Evolutionary conservation across 1,140 invertebrate genomes (phyloP), one percentile per base, ranked within the genome.

Genomic region (Anagrus nilaparvatae): DNA sequence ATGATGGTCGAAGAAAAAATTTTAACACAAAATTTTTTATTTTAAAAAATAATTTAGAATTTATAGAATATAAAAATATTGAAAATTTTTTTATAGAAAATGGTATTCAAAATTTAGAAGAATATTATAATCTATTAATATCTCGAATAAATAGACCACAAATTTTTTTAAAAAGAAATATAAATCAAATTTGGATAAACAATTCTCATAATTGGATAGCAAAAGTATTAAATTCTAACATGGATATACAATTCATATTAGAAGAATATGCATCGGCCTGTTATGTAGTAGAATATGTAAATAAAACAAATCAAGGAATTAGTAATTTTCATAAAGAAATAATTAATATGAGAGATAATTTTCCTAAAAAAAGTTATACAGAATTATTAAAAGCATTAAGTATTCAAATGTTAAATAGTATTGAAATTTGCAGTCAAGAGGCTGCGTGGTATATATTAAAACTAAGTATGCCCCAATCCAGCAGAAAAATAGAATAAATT

Each of bases 361-460:
- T 63, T 51, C 57, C 57, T 27, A 54, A 63, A 34, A 56, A 59
- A 25, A 53, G 62, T 43, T 44, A 59, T 10, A 32, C 55, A 16
- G 58, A 60, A 18, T 54, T 59, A 6, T 60, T 52, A 0, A 54
- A 40, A 32, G 49, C 52, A 47, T 49, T 66, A 16, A 59, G 58
- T 48, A 23, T 57, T 19, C 58, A 66, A 47, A 43, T 65, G 13
- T 47, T 67, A 19, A 64, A 65, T 19, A 46, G 47, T 46, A 54
- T 61, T 38, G 64, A 67, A 37, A 65, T 65, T 46, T 50, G 56
- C 40, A 52, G 55, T 3, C 64, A 65, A 54, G 64, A 67, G 55
- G 64, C 62, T 39, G 65, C 63, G 31, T 67, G 63, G 61, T 67
- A 60, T 56, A 25, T 65, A 13, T 37, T 59, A 37, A 19, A 44